A percentile compares a stretch with the other conserved stretches of the same genome.
Conservation (phyloP, 2,113 vertebrate species). For the Xerus inauris region DNA sequence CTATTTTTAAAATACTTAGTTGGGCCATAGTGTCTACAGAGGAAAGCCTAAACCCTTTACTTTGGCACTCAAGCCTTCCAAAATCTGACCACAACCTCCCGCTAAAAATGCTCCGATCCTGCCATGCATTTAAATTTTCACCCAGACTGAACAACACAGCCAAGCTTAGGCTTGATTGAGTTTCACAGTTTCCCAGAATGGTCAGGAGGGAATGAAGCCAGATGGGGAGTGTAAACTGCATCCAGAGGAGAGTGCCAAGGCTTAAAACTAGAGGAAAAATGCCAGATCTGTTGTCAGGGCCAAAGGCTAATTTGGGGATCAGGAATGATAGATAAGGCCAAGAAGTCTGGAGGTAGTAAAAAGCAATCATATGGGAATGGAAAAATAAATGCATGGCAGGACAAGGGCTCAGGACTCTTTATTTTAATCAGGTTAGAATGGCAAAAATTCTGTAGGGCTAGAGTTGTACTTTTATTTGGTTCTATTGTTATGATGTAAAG, state of each 20-base stretch:
- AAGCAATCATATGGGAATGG: not conserved
- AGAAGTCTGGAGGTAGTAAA: not conserved
- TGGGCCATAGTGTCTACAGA: not conserved
- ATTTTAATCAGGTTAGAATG: not conserved
- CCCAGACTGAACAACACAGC: conserved; percentile 23
- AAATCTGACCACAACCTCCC: not conserved
- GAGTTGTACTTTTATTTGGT: not conserved
- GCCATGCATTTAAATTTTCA: conserved; percentile 31
- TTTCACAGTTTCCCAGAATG: conserved; percentile 51
- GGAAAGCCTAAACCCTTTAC: not conserved
- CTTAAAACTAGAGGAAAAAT: conserved; percentile 29
- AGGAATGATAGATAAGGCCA: not conserved
- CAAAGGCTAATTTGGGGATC: conserved; percentile 41
- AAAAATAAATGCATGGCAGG: not conserved
- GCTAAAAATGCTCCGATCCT: not conserved
- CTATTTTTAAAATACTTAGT: not conserved
- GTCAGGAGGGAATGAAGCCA: conserved; percentile 61
- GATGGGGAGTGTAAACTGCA: not conserved
- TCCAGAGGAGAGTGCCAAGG: conserved; percentile 46
- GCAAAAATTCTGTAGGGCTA: not conserved
- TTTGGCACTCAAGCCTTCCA: not conserved
- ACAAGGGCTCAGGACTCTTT: not conserved
- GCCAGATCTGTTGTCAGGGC: conserved; percentile 27
- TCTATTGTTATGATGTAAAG: not conserved
- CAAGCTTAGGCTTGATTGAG: not conserved